phyloP scores from a whole-genome alignment of 2,888 invertebrate genomes.

The Cryptosula pallasiana region DNA sequence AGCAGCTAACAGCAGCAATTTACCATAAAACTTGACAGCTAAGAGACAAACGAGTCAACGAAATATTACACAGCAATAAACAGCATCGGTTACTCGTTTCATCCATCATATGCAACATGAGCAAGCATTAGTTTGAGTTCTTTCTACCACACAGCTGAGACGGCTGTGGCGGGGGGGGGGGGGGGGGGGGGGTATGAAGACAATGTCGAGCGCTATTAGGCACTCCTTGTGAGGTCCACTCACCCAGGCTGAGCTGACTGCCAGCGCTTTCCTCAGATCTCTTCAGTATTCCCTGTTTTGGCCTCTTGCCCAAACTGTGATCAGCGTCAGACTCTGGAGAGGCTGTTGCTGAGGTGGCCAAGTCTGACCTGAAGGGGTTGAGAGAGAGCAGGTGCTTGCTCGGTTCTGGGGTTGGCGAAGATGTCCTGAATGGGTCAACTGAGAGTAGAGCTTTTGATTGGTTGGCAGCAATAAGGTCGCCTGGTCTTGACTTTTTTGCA shows the following conservation, averaged over 20 bases:
- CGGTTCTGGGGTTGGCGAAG: neutral
- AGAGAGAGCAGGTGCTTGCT: neutral
- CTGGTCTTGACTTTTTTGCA: neutral
- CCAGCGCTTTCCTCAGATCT: neutral
- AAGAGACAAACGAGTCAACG: too few relatives aligned
- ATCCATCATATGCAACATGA: too few relatives aligned
- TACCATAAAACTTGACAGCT: slow-evolving; percentile 2
- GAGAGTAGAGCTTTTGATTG: slow-evolving; percentile 2
- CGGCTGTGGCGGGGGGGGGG: too few relatives aligned
- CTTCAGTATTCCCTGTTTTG: slow-evolving; percentile 11
- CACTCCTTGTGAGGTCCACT: too few relatives aligned
- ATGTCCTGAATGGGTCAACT: slow-evolving; percentile 14
- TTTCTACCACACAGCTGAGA: too few relatives aligned
- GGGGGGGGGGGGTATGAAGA: too few relatives aligned
- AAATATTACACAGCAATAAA: too few relatives aligned
- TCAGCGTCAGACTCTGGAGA: slow-evolving; percentile 5
- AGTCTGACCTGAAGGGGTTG: neutral
- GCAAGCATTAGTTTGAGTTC: too few relatives aligned
- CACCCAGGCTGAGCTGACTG: slow-evolving; percentile 21
- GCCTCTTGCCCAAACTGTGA: neutral
- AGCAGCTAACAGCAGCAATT: too few relatives aligned
- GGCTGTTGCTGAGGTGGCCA: neutral
- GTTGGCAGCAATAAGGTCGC: neutral
- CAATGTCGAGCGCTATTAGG: too few relatives aligned
- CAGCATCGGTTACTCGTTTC: too few relatives aligned